Conservation (phyloP, 1,140 invertebrate genomes). For the Scaptomyza pallida region DNA sequence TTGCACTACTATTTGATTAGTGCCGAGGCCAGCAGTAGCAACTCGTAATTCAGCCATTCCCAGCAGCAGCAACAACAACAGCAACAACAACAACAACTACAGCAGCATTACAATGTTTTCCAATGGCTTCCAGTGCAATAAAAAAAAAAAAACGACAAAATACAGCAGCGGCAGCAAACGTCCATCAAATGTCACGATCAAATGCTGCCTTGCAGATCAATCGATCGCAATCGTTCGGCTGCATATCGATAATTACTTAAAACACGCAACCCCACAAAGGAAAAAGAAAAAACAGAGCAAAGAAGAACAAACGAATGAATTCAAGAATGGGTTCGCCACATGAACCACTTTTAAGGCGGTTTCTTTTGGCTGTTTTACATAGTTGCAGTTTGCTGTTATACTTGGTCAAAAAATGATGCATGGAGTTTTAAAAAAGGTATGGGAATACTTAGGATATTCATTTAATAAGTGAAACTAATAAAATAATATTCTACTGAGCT, state of each 20-base stretch:
- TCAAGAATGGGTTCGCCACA: conserved; percentile 19
- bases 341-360: conserved; percentile 3
- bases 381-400: conserved; percentile 6
- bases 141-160: conserved; percentile 30
- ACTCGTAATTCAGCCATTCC: conserved; percentile 20
- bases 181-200: conserved; percentile 79
- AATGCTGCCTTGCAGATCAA: conserved; percentile 72
- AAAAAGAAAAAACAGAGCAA: too few relatives aligned
- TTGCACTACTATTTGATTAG: conserved; percentile 62
- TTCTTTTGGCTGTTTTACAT: conserved; percentile 10
- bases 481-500: too few relatives aligned
- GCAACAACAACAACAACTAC: background rate
- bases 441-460: too few relatives aligned
- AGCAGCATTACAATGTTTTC: conserved; percentile 15
- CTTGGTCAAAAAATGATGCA: conserved; percentile 9
- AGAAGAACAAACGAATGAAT: background rate
- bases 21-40: conserved; percentile 45
- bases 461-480: too few relatives aligned
- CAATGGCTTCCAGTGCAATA: conserved; percentile 10
- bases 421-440: too few relatives aligned
- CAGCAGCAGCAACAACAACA: conserved; percentile 7
- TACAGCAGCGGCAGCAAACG: conserved; percentile 78
- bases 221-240: conserved; percentile 53
- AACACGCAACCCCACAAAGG: conserved; percentile 56
- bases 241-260: conserved; percentile 60